Percentiles rank a stretch among this genome's conserved stretches.
These are phyloP conservation scores for Pentamera pediparva DNA, from an alignment of 53 echinoderm and acorn worm genomes.

Conservation along the genomic window DNA sequence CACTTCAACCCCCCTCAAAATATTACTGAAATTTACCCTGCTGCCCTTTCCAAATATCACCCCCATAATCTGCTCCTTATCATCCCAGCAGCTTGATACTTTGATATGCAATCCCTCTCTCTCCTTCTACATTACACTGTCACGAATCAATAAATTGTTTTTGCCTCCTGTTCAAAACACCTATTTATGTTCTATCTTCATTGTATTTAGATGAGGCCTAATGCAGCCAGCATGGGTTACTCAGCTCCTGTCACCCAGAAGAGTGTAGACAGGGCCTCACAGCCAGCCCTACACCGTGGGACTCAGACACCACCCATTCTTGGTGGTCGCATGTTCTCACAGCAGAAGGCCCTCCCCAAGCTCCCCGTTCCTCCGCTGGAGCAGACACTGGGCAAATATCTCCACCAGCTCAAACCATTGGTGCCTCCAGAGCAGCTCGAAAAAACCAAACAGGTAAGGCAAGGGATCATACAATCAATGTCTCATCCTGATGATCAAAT, in stretches of 20 bases:
- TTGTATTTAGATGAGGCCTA: constrained; percentile 8
- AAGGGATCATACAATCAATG: not conserved
- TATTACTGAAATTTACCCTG: no score
- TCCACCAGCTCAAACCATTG: constrained; percentile 67
- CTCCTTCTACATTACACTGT: no score
- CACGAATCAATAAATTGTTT: no score
- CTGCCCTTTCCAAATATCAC: no score
- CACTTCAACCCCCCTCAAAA: no score
- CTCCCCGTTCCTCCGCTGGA: constrained; percentile 88
- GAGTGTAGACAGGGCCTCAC: not conserved
- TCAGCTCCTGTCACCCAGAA: constrained; percentile 12
- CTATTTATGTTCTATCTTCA: no score
- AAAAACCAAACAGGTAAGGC: constrained; percentile 63
- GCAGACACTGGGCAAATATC: constrained; percentile 85
- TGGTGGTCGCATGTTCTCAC: constrained; percentile 86
- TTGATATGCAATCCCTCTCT: no score
- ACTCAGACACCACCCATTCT: constrained; percentile 35
- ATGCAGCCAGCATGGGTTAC: not conserved
- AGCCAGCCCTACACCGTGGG: no score
- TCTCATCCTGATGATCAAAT: not conserved
- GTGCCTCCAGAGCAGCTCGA: constrained; percentile 75
- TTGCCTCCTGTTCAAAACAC: no score
- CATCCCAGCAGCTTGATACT: no score
- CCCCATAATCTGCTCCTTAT: no score
- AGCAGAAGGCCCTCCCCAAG: constrained; percentile 73